Evolutionary conservation across 2,797 vertebrate genomes (phyloP).

Genomic region (Sebastiscus albofasciatus): DNA sequence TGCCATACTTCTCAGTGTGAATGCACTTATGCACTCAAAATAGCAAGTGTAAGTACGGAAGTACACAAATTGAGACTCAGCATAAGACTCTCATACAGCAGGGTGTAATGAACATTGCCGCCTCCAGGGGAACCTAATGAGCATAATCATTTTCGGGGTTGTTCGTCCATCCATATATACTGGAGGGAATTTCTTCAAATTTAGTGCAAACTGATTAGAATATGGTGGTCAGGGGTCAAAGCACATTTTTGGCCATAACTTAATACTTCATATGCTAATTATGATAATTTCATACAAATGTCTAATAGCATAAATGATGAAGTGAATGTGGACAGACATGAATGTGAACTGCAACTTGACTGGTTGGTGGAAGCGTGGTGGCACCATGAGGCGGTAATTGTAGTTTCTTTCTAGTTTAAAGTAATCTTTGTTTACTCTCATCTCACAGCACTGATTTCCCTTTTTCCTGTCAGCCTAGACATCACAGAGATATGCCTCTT

Average conservation of each 20-base stretch:
- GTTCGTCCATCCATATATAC: too few relatives aligned
- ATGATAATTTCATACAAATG: not conserved
- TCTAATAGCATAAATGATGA: not conserved
- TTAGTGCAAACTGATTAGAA: not conserved
- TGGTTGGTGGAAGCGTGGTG: not conserved
- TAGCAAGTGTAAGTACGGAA: too few relatives aligned
- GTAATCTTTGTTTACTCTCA: not conserved
- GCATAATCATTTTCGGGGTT: rapidly evolving
- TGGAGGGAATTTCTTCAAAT: not conserved
- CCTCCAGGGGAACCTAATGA: not conserved
- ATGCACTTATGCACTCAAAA: too few relatives aligned
- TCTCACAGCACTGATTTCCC: not conserved
- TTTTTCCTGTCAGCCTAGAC: not conserved
- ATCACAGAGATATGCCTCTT: not conserved
- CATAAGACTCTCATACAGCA: not conserved
- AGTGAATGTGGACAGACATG: not conserved
- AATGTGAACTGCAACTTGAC: not conserved
- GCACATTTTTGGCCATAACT: not conserved
- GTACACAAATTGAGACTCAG: too few relatives aligned
- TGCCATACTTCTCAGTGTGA: too few relatives aligned
- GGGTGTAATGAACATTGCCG: not conserved
- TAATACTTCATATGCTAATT: not conserved
- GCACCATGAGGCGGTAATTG: not conserved
- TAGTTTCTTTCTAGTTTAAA: not conserved
- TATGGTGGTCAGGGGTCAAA: not conserved